A percentile compares a stretch with the other conserved stretches of the same genome.
Conservation (phyloP, 2,113 vertebrate species). For the Otis tarda region DNA sequence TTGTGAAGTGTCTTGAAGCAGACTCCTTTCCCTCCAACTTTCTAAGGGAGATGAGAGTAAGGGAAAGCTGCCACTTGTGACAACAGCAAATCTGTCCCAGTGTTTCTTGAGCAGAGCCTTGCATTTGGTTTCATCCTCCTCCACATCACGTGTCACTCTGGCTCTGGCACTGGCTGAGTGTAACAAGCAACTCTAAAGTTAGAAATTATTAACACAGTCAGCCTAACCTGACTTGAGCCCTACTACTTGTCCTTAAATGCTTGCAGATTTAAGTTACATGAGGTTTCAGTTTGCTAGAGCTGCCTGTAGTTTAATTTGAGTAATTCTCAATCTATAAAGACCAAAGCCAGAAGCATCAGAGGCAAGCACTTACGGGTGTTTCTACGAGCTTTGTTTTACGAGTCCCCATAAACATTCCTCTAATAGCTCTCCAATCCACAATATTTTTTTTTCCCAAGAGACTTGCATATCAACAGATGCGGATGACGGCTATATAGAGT, state of each 20-base stretch:
- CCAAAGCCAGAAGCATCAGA: neutral
- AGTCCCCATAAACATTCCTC: neutral
- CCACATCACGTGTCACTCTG: neutral
- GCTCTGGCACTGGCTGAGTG: neutral
- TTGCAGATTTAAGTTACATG: neutral
- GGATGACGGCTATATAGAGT: neutral
- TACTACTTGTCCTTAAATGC: neutral
- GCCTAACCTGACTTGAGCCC: neutral
- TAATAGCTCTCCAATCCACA: neutral
- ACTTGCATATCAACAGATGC: neutral
- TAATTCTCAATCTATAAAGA: neutral
- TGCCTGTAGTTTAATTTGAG: neutral
- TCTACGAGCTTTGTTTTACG: neutral
- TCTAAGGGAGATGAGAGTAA: neutral
- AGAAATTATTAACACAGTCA: neutral
- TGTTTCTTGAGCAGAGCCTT: neutral
- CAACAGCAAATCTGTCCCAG: conserved; percentile 30
- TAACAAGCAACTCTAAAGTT: neutral
- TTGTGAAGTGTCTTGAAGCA: neutral
- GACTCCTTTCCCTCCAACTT: neutral
- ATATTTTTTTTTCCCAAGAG: neutral
- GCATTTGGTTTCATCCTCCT: neutral
- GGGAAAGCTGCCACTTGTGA: conserved; percentile 25
- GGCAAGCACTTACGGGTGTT: neutral
- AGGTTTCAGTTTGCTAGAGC: neutral